phyloP scores from a whole-genome alignment of 2,888 invertebrate species.

The Drosophila paracracens region DNA sequence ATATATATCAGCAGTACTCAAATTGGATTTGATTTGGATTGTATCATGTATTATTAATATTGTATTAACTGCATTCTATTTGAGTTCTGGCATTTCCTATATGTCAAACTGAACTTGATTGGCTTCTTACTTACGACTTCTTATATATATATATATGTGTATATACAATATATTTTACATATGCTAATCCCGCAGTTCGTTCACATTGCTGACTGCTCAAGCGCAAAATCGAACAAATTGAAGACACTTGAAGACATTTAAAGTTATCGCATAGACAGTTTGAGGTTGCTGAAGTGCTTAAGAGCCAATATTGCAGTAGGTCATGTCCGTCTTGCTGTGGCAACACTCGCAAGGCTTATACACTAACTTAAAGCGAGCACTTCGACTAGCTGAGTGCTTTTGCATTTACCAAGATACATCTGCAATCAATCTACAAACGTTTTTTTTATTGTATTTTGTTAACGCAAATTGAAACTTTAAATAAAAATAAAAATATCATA shows the following conservation, averaged over 20 bases:
- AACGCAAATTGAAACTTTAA: neutral
- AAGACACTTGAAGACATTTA: slow-evolving; percentile 26
- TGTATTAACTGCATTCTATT: slow-evolving; percentile 11
- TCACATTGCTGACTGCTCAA: slow-evolving; percentile 43
- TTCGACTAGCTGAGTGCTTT: neutral
- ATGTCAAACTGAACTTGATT: slow-evolving; percentile 23
- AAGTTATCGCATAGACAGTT: slow-evolving; percentile 43
- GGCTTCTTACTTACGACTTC: slow-evolving; percentile 35
- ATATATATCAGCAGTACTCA: slow-evolving; percentile 31
- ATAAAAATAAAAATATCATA: neutral
- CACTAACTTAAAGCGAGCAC: slow-evolving; percentile 5
- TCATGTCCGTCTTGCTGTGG: slow-evolving; percentile 46
- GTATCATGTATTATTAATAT: slow-evolving; percentile 4
- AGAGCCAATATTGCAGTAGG: slow-evolving; percentile 53
- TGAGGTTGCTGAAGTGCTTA: slow-evolving; percentile 51
- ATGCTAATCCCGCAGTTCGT: slow-evolving; percentile 23
- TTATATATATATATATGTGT: neutral
- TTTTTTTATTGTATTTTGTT: neutral
- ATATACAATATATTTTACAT: neutral
- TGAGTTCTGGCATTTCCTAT: slow-evolving; percentile 22
- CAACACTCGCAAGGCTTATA: slow-evolving; percentile 25
- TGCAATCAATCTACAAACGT: neutral
- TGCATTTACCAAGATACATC: neutral
- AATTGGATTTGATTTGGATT: slow-evolving; percentile 18
- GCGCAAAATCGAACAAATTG: slow-evolving; percentile 30